Conservation (phyloP, 2,888 invertebrate genomes). For the Lissocephala sabroskyi region DNA sequence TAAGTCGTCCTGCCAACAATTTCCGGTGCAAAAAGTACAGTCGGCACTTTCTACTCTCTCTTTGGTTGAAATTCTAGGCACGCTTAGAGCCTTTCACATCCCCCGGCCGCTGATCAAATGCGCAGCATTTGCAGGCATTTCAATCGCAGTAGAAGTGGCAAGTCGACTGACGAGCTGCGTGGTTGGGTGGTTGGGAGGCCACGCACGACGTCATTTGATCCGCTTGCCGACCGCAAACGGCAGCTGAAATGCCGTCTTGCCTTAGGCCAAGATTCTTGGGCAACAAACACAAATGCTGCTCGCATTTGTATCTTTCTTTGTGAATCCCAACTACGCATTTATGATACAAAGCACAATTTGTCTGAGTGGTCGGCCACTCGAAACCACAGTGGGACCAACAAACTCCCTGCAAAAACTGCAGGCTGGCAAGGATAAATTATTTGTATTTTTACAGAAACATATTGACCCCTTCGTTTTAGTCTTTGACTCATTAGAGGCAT, state of each 20-base stretch:
- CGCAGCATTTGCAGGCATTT: background rate
- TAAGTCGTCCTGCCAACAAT: conserved; percentile 31
- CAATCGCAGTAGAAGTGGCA: conserved; percentile 2
- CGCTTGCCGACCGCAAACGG: conserved; percentile 33
- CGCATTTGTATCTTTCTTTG: too few species aligned
- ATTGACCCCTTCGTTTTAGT: too few species aligned
- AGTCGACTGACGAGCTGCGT: background rate
- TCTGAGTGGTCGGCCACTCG: too few species aligned
- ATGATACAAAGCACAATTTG: conserved; percentile 1
- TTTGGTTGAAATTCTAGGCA: background rate
- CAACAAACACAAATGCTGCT: conserved; percentile 7
- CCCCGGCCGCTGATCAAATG: conserved; percentile 1
- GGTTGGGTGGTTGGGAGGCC: background rate
- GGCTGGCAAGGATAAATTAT: too few species aligned
- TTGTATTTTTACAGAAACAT: too few species aligned
- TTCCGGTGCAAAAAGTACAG: conserved; percentile 28
- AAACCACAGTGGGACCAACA: too few species aligned
- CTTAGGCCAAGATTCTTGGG: background rate
- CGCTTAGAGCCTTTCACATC: conserved; percentile 1
- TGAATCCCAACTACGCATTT: too few species aligned
- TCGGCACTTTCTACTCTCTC: background rate
- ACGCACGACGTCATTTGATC: conserved; percentile 13
- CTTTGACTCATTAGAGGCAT: too few species aligned
- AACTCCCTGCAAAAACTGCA: too few species aligned
- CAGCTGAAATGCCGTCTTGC: conserved; percentile 7